Base-by-base conservation (phyloP, 2,888 invertebrate genomes). In the Drosophila robusta region DNA sequence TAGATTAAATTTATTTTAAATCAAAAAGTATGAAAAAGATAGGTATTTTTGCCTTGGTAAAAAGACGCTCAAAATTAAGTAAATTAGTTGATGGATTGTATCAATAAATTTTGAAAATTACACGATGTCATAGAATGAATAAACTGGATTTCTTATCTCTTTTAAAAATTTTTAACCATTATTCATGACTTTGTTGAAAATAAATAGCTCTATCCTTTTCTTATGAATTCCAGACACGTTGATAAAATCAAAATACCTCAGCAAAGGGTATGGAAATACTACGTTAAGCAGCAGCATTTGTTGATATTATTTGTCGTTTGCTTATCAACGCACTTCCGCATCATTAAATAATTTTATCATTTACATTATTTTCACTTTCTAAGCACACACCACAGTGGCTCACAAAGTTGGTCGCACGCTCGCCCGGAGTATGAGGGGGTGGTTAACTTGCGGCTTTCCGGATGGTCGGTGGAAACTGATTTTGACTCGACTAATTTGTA, bases 331-430 rank as follows among this genome's bases (percentile, higher is more conserved):
- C 72, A 82, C 80, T 90, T 90, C 90, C 90, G 90, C 87, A 82
- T 90, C 91, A 90, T 90, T 90, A 82, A 90, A 89, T 91, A 90
- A 91, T 90, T 90, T 89, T 69, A 87, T 89, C 90, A 90, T 90
- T 90, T 87, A 76, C 87, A 89, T 90, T 90, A 87, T 87, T 86
- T 91, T 87, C 89, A 89, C 86, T 85, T 89, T 89, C 89, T 85
- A 80, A 86, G 80, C 85, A 66, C n/a, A 44, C n/a, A 12, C 24
- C 24, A 81, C 74, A 57, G 71, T 60, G 42, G 26, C 39, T 65
- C 54, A 63, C 56, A 78, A 67, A 71, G 62, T 82, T 62, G 16
- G 34, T 62, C 57, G 52, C 67, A 78, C 78, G 78, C 65, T 61
- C 26, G 29, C 29, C 9, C 29, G 29, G 29, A 14, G 56, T 52